Evolutionary conservation across 37 sponge, comb jelly and placozoan genomes (phyloP), one percentile per base, ranked within the genome.

Genomic region (Cliona cf. orientalis): DNA sequence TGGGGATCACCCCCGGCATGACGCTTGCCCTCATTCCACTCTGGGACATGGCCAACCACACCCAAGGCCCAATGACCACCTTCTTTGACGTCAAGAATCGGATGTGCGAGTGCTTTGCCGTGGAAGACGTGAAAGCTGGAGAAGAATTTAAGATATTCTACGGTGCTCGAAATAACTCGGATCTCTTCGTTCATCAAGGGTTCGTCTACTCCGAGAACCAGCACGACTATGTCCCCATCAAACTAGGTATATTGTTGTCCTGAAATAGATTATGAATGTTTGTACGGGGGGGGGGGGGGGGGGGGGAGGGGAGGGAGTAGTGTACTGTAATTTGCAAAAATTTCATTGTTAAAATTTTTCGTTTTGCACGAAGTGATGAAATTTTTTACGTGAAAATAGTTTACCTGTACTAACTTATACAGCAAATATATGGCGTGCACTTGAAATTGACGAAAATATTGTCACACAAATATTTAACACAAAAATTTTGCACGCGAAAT

Each of bases 11-110:
- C 2, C n/a, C 21, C 5, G 33, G n/a, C 9, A 23, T 29, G 29
- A 32, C 60, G 1, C 84, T 89, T 28, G 90, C 87, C 35, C 86
- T 93, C 32, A 86, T 93, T 28, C 94, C 94, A 14, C 67, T 86
- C 43, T 93, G 94, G 94, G 94, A 93, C 79, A 55, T 93, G 83
- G 82, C 80, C 63, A 93, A 93, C 66, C 94, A 93, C 66, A 66
- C 28, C 2, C 19, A 45, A 36, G 81, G 81, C 0, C 60, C 76
- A 49, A 93, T 93, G 26, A 35, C 77, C 22, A 86, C 93, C 0
- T 88, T 87, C 55, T 93, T 71, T 62, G 82, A 93, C 61, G 25
- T 75, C 1, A 83, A 81, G 12, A 39, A 42, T 12, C 58, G 40
- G 0, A n/a, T 46, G 0, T 89, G 89, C 32, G 66, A 71, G 21